Percentiles rank a stretch among this genome's conserved stretches.
Evolutionary conservation across 2,113 vertebrate genomes (phyloP).

Genomic region (Numida meleagris): DNA sequence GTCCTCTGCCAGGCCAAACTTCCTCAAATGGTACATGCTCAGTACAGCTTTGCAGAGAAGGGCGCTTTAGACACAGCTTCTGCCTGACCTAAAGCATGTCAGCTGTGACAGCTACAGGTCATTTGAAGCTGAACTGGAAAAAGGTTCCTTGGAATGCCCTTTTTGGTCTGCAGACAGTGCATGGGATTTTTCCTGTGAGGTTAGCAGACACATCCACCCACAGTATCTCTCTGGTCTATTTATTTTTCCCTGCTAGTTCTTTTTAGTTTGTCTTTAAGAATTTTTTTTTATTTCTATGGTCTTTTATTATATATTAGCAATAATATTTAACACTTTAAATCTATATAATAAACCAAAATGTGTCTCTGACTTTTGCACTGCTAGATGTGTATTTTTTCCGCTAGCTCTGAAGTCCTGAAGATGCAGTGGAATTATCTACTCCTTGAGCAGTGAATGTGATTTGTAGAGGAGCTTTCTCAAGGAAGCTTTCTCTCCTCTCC

Average conservation of each 20-base stretch:
- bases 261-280: not conserved
- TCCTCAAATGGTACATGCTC: not conserved
- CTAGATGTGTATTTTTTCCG: not conserved
- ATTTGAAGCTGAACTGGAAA: not conserved
- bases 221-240: not conserved
- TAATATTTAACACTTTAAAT: not conserved
- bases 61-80: not conserved
- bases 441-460: not conserved
- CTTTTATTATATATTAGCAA: not conserved
- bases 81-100: not conserved
- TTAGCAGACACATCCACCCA: too few species aligned
- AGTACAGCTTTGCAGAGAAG: not conserved
- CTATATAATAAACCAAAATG: not conserved
- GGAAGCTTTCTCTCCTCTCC: not conserved
- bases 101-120: not conserved
- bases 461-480: not conserved
- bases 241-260: not conserved
- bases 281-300: not conserved
- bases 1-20: not conserved
- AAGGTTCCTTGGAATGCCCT: not conserved
- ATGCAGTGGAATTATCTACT: not conserved
- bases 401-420: not conserved
- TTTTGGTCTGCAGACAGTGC: not conserved
- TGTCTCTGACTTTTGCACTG: not conserved
- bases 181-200: rapidly evolving